Conservation (phyloP, 2,888 invertebrate genomes). For the Heliconius aoede region DNA sequence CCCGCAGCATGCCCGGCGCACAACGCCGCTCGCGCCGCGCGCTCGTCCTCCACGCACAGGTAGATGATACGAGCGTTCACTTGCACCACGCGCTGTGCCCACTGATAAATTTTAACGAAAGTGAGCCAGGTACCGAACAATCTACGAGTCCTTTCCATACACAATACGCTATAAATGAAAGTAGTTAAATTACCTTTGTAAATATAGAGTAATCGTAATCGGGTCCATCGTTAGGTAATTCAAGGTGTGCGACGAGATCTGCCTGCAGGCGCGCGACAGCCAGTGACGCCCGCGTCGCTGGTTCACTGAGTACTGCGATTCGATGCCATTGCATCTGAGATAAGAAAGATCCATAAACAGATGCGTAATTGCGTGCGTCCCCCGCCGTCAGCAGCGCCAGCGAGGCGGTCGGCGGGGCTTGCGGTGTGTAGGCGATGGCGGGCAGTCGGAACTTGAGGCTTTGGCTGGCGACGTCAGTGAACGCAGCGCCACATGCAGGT, state of each 20-base stretch:
- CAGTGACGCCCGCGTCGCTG: conserved; percentile 59
- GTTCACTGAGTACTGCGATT: conserved; percentile 63
- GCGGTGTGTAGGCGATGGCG: conserved; percentile 66
- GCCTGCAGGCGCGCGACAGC: conserved; percentile 58
- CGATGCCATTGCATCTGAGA: conserved; percentile 63
- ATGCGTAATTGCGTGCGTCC: conserved; percentile 54
- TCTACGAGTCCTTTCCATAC: not conserved
- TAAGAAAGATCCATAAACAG: conserved; percentile 57
- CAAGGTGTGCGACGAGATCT: conserved; percentile 60
- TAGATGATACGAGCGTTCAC: conserved; percentile 89
- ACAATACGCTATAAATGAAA: not conserved
- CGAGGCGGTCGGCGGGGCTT: conserved; percentile 54
- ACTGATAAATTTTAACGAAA: conserved; percentile 53
- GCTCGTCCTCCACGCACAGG: conserved; percentile 89
- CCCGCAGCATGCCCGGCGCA: conserved; percentile 90
- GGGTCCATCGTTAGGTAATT: conserved; percentile 67
- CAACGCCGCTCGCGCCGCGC: conserved; percentile 89
- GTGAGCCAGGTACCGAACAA: not conserved
- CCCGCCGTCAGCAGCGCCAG: conserved; percentile 59
- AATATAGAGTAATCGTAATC: conserved; percentile 55
- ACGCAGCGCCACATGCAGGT: conserved; percentile 70
- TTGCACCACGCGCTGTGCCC: conserved; percentile 60
- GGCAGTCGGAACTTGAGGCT: conserved; percentile 64
- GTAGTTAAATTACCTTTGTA: conserved; percentile 47
- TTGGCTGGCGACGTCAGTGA: conserved; percentile 68